A percentile compares a stretch with the other conserved stretches of the same genome.
phyloP scores from a whole-genome alignment of 2,113 vertebrate species.

The Chaenogobius annularis region DNA sequence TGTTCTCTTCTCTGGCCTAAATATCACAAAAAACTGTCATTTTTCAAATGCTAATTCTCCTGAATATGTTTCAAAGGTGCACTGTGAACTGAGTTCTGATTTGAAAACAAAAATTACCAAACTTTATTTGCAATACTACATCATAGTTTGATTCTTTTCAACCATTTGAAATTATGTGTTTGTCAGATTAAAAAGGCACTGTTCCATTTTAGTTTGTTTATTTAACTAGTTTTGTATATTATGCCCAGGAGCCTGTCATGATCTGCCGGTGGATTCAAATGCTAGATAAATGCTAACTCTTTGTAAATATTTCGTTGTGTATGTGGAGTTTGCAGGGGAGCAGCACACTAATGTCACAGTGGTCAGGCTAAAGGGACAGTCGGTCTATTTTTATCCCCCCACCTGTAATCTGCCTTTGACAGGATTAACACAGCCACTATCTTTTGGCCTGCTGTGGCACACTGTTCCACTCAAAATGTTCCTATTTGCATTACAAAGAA shows the following conservation, averaged over 20 bases:
- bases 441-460: constrained; percentile 37
- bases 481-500: not conserved
- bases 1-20: no score
- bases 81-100: no score
- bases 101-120: no score
- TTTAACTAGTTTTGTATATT: not conserved
- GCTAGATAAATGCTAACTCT: not conserved
- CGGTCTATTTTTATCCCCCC: constrained; percentile 66
- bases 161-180: not conserved
- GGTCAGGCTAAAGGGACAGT: constrained; percentile 67
- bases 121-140: no score
- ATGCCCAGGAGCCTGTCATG: not conserved
- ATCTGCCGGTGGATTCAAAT: not conserved
- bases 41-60: no score
- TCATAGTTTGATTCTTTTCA: no score
- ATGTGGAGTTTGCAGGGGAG: constrained; percentile 45
- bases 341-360: constrained; percentile 51
- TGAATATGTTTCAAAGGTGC: no score
- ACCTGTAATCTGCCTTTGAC: constrained; percentile 74
- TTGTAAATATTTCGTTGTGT: not conserved
- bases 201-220: not conserved
- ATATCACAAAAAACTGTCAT: no score
- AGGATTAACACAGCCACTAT: constrained; percentile 60
- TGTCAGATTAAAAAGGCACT: not conserved
- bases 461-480: constrained; percentile 34